A percentile compares a stretch with the other conserved stretches of the same genome.
These are phyloP conservation scores for Channa striata DNA, from an alignment of 2,797 vertebrate genomes.

Conservation along the genomic window DNA sequence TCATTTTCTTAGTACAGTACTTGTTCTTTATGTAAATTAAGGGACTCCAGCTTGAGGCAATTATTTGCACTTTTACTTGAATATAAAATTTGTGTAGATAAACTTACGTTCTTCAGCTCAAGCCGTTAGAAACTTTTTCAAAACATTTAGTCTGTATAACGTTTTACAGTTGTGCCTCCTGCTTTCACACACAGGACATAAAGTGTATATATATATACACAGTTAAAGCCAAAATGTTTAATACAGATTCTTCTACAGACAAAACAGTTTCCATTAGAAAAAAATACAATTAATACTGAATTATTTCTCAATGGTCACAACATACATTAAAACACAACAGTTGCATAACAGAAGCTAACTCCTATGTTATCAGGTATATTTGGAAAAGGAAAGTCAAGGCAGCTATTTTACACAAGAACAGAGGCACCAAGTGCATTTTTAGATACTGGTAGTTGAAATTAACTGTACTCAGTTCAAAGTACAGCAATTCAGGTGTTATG, in stretches of 20 bases:
- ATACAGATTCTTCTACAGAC: slow-evolving; percentile 53
- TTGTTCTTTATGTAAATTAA: too few species aligned
- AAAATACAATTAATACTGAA: too few species aligned
- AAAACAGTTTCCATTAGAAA: slow-evolving; percentile 76
- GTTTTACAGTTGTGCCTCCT: too few species aligned
- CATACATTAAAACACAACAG: slow-evolving; percentile 58
- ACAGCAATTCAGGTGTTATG: slow-evolving; percentile 37
- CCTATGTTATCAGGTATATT: slow-evolving; percentile 45
- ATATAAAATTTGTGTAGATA: too few species aligned
- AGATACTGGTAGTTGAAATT: slow-evolving; percentile 39
- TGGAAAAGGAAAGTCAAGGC: slow-evolving; percentile 39
- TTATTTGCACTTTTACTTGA: too few species aligned
- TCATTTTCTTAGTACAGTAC: too few species aligned
- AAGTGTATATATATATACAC: neutral
- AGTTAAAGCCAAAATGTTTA: slow-evolving; percentile 63
- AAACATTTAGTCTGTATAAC: too few species aligned
- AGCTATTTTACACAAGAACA: slow-evolving; percentile 68
- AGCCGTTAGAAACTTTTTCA: too few species aligned
- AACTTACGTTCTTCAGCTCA: too few species aligned
- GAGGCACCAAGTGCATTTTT: slow-evolving; percentile 62
- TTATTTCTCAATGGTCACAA: slow-evolving; percentile 58
- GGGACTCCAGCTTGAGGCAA: too few species aligned
- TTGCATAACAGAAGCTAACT: too few species aligned
- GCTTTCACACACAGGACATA: neutral
- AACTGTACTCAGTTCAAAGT: slow-evolving; percentile 18